These are phyloP conservation scores for Lynx canadensis DNA, from an alignment of 2,113 vertebrate species.

Conservation along the genomic window DNA sequence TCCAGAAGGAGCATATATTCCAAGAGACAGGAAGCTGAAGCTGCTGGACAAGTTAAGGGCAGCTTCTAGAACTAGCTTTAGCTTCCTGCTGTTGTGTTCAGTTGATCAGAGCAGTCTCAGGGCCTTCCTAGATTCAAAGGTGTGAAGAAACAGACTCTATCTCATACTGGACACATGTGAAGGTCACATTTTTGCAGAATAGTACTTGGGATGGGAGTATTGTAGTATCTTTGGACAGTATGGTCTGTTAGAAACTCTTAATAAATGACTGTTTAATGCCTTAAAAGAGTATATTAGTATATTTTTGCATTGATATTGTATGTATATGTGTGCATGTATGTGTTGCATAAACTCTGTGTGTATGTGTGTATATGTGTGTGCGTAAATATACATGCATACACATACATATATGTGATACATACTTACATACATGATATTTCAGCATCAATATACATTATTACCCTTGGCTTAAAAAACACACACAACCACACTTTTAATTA, in stretches of 20 bases:
- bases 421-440: background rate
- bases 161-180: background rate
- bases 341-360: background rate
- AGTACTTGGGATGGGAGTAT: background rate
- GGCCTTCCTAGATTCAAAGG: background rate
- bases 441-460: background rate
- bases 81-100: background rate
- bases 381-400: background rate
- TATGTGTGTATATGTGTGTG: background rate
- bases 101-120: background rate
- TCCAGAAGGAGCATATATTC: background rate
- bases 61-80: background rate
- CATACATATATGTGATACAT: background rate
- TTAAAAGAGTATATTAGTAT: slow-evolving; percentile 4
- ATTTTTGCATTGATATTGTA: background rate
- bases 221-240: slow-evolving; percentile 2
- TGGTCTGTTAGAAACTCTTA: background rate
- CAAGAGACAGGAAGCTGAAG: background rate
- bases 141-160: background rate
- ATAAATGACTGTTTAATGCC: background rate
- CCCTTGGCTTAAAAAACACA: background rate
- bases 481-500: slow-evolving; percentile 25
- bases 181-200: slow-evolving; percentile 11
- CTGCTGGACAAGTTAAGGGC: background rate
- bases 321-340: background rate